Conservation (phyloP, 2,113 vertebrate genomes). For the Sclerurus mexicanus region DNA sequence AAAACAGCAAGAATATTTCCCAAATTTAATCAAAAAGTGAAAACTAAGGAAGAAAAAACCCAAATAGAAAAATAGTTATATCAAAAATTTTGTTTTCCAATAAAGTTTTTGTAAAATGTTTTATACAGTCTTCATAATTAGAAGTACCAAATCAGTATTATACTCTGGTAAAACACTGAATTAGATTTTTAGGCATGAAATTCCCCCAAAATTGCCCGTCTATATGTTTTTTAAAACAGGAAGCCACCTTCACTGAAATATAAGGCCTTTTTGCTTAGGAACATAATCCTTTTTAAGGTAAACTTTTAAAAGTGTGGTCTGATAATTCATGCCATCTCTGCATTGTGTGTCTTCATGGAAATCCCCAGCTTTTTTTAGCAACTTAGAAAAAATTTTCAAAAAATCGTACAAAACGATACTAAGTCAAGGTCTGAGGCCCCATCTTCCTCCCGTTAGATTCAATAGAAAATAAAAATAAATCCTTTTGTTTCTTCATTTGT, state of each 20-base stretch:
- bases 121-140: not conserved
- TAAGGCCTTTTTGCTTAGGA: not conserved
- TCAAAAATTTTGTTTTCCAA: not conserved
- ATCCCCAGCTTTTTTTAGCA: not conserved
- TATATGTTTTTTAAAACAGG: not conserved
- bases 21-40: not conserved
- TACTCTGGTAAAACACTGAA: not conserved
- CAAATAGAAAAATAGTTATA: not conserved
- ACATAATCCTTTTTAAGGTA: not conserved
- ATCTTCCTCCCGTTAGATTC: slow-evolving; percentile 3
- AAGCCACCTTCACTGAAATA: not conserved
- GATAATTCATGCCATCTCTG: not conserved
- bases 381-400: not conserved
- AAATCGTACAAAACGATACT: not conserved
- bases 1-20: not conserved
- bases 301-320: not conserved
- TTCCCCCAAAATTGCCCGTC: not conserved
- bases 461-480: slow-evolving; percentile 59
- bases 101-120: not conserved
- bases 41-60: not conserved
- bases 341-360: not conserved
- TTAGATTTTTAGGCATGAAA: not conserved
- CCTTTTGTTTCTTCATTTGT: slow-evolving; percentile 36
- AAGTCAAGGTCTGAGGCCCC: slow-evolving; percentile 29
- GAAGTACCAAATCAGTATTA: not conserved